Evolutionary conservation across 2,797 vertebrate species (phyloP), one percentile per base, ranked within the genome.

Genomic region (Oreochromis grahami): DNA sequence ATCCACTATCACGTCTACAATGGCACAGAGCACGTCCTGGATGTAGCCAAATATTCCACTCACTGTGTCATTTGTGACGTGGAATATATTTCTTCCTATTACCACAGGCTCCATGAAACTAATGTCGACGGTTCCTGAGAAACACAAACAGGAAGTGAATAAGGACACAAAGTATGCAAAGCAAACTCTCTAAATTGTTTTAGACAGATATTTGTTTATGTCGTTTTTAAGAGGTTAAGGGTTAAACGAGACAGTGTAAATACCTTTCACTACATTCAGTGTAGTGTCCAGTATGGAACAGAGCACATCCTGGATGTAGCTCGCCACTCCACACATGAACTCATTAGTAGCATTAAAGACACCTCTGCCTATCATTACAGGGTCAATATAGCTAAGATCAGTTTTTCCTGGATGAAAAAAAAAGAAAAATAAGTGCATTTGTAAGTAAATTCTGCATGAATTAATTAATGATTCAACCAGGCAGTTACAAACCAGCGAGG

Each of bases 301-400:
- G 53, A 95, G 79, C 68, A 80, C 81, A 85, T 53, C 65, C 88
- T 86, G 92, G 81, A 95, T 88, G 89, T 85, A 83, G 83, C 77
- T 78, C 72, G 13, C 80, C 48, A 90, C 82, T 51, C 77, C 90
- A 88, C 83, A 78, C 14, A 87, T 45, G 6, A 93, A 80, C n/a
- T 93, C 87, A 81, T 94, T 93, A 58, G 81, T 80, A 68, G 38
- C 58, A 77, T 7, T 63, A 79, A 95, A 93, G 83, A 82, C 60
- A 51, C 50, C 10, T 88, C 95, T 84, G 83, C 94, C 93, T 81
- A 91, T 79, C 19, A 90, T 81, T 82, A 95, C 95, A 24, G 95
- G 95, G 85, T 96, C 93, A 52, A 92, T 34, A 82, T 86, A 83
- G 86, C 90, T 93, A 19, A 95, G 70, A 84, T 95, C 92, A 34